Percentiles rank a stretch among this genome's conserved stretches.
Conservation (phyloP, 2,888 invertebrate species). For the Conistra vaccinii region DNA sequence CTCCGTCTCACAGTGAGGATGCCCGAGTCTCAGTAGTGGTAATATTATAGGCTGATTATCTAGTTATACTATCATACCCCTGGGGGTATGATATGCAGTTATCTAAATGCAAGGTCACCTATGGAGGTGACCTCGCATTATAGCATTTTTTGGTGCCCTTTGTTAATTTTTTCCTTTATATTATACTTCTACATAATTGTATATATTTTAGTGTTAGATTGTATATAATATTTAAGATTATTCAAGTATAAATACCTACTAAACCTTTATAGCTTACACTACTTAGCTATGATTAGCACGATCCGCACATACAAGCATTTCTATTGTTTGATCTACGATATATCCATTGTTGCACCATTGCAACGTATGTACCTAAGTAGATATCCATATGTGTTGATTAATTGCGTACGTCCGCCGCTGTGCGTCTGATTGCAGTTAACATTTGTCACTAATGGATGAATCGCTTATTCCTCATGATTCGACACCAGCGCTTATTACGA, state of each 20-base stretch:
- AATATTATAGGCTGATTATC: too few species aligned
- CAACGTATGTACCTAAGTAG: conserved; percentile 46
- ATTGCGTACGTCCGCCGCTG: conserved; percentile 72
- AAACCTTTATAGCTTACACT: background rate
- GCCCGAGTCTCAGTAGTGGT: too few species aligned
- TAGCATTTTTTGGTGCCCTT: too few species aligned
- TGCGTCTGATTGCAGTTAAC: conserved; percentile 82
- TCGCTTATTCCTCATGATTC: conserved; percentile 74
- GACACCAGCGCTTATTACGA: conserved; percentile 66
- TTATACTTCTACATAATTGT: too few species aligned
- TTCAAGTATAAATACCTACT: too few species aligned
- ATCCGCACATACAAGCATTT: conserved; percentile 22
- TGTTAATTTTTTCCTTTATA: too few species aligned
- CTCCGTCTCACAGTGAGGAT: too few species aligned
- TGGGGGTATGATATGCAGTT: too few species aligned
- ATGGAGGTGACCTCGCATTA: accelerated
- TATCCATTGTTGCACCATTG: conserved; percentile 53
- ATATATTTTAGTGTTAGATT: too few species aligned
- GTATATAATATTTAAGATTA: too few species aligned
- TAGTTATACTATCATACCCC: too few species aligned
- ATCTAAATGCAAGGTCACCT: too few species aligned
- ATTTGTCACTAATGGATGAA: conserved; percentile 84
- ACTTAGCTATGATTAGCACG: background rate
- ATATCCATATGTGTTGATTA: conserved; percentile 74
- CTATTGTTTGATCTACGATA: conserved; percentile 63